Base-by-base conservation (phyloP, 2,113 vertebrate species). In the Edolisoma coerulescens region DNA sequence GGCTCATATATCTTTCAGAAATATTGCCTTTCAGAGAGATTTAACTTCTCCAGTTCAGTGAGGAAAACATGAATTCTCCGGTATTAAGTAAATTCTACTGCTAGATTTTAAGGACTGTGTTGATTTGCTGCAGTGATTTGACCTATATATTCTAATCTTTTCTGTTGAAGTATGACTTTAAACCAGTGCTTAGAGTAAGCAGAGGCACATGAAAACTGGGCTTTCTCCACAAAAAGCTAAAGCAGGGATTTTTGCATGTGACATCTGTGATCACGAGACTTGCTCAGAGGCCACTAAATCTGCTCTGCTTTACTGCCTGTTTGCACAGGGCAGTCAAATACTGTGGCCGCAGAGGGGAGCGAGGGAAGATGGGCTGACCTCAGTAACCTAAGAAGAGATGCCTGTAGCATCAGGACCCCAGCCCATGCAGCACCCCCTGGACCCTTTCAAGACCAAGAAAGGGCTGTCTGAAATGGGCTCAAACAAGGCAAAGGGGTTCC, bases 361-460 rank as follows among this genome's bases (percentile, higher is more conserved):
- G 52, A 63, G 33, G 19, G 39, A 75, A 64, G 39, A 42, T 0
- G 6, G 13, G 26, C 19, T 92, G 41, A 39, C 14, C 12, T 35
- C 8, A n/a, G 42, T 4, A 52, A 45, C 2, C 1, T 4, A 5
- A 39, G 27, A n/a, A 9, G 1, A 12, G 11, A 12, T n/a, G 14
- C 20, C 33, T 33, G n/a, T 2, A 26, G 15, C 47, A 16, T 14
- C 37, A 53, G 45, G 33, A 47, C 5, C 4, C 15, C n/a, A 80
- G 47, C 20, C 49, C 22, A 5, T 2, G 5, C 44, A 64, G 44
- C 32, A 54, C 11, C 44, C 27, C 8, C 27, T 18, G 30, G 39
- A 28, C 1, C 9, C 17, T 60, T 11, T 16, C 28, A 32, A 64
- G 47, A 47, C 16, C n/a, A 32, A 60, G 39, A 50, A 47, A 52